Conservation (phyloP, 2,888 invertebrate species). For the Leptura quadrifasciata region DNA sequence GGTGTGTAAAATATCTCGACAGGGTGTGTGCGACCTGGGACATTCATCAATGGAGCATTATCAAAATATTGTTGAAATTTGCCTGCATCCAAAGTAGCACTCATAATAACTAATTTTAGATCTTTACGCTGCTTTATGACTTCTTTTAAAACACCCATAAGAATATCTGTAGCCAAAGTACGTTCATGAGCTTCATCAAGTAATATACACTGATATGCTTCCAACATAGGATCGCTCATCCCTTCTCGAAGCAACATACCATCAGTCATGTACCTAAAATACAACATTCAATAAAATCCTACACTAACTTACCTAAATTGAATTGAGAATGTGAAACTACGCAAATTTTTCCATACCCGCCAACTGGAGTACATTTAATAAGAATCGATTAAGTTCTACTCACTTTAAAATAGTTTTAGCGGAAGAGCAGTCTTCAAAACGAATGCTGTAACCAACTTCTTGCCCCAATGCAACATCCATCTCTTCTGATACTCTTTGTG, state of each 20-base stretch:
- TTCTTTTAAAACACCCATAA: slow-evolving; percentile 99
- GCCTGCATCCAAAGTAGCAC: slow-evolving; percentile 98
- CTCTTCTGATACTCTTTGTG: slow-evolving; percentile 98
- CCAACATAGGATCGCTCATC: slow-evolving; percentile 99
- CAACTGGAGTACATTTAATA: too few relatives aligned
- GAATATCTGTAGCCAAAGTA: slow-evolving; percentile 97
- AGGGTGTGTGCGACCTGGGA: slow-evolving; percentile 96
- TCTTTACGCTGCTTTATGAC: slow-evolving; percentile 94
- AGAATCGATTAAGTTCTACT: slow-evolving; percentile 60
- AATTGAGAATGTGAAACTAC: too few relatives aligned
- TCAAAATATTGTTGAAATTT: slow-evolving; percentile 99
- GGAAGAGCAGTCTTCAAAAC: slow-evolving; percentile 99
- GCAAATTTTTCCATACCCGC: too few relatives aligned
- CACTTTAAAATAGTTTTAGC: slow-evolving; percentile 94
- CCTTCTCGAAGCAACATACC: slow-evolving; percentile 99
- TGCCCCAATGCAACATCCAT: slow-evolving; percentile 97
- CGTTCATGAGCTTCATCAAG: slow-evolving; percentile 99
- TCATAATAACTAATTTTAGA: slow-evolving; percentile 98
- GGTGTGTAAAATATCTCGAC: slow-evolving; percentile 99
- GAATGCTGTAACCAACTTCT: slow-evolving; percentile 97
- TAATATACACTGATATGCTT: slow-evolving; percentile 95
- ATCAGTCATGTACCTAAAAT: slow-evolving; percentile 94
- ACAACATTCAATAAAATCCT: slow-evolving; percentile 9
- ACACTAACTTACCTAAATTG: too few relatives aligned
- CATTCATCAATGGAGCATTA: slow-evolving; percentile 98